Base-by-base conservation (phyloP, 64 coral and sea anemone species). In the Montipora cactus region DNA sequence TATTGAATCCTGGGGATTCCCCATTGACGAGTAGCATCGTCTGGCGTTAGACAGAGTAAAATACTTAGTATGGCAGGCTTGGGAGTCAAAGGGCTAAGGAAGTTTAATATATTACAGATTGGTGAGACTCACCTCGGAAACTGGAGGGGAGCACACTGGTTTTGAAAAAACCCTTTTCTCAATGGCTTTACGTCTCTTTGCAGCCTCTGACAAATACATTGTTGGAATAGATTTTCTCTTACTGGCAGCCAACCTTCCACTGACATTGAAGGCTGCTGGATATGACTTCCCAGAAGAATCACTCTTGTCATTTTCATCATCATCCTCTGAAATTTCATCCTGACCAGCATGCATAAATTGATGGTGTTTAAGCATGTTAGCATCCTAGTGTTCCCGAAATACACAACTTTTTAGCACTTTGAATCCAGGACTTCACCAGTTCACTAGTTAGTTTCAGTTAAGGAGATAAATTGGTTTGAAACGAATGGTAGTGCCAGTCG, bases 221-320 rank as follows among this genome's bases (percentile, higher is more conserved):
- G 15, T 68, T 1, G 15, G 44, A 1, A 81, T 2, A 44, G 79
- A 10, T 20, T 84, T 84, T 69, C 44, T 45, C 70, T 85, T 85
- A 69, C 82, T 69, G 18, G 82, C 82, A 70, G 62, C 66, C 19
- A 85, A 22, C 47, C 82, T 85, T 7, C 19, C 46, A 46, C 82
- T 49, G 4, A 85, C 82, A 49, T 85, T 85, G 16, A 85, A 85
- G n/a, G 66, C 82, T 18, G 82, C 46, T 70, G 82, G 82, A 19
- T 70, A 85, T 5, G 82, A 85, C 66, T 85, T 85, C 46, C 25
- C 59, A 4, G 23, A 62, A 81, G 51, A 81, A 37, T 81, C 23
- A 13, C 55, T 59, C 79, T 12, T 81, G 55, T 7, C 25, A 20
- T 59, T 81, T 5, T 81, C 79, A 59, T 23, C 18, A 44, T 61